These are phyloP conservation scores for Drosophila austrosaltans DNA, from an alignment of 2,888 invertebrate species.

Conservation along the genomic window DNA sequence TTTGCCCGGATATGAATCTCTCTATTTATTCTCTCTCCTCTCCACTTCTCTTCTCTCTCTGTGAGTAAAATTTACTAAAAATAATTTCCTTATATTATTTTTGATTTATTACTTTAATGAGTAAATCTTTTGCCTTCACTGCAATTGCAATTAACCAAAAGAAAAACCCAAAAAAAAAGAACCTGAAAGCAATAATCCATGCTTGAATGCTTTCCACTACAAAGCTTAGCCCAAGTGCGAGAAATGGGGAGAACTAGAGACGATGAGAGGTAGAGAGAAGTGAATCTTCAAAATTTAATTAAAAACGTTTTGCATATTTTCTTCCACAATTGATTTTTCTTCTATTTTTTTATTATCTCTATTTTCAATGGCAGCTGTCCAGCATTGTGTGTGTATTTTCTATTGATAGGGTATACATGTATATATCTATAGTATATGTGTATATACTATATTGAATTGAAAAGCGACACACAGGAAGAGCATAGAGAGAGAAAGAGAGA, in stretches of 20 bases:
- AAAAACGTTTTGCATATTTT: constrained; percentile 68
- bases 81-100: constrained; percentile 54
- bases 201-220: constrained; percentile 48
- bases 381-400: constrained; percentile 11
- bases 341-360: background rate
- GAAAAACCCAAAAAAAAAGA: constrained; percentile 12
- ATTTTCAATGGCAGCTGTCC: constrained; percentile 6
- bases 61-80: constrained; percentile 45
- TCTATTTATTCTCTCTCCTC: background rate
- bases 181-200: constrained; percentile 47
- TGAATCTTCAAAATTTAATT: constrained; percentile 73
- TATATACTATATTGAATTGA: background rate
- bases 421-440: background rate
- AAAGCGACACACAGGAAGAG: background rate
- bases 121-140: constrained; percentile 11
- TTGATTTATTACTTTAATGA: constrained; percentile 55
- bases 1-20: constrained; percentile 7
- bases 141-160: constrained; percentile 63
- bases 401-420: background rate
- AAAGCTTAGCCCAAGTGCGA: constrained; percentile 37
- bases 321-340: constrained; percentile 54
- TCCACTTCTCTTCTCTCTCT: background rate
- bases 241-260: background rate
- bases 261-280: constrained; percentile 27
- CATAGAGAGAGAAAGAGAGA: constrained; percentile 12